A percentile compares a stretch with the other conserved stretches of the same genome.
Conservation (phyloP, 2,113 vertebrate species). For the Edolisoma coerulescens region DNA sequence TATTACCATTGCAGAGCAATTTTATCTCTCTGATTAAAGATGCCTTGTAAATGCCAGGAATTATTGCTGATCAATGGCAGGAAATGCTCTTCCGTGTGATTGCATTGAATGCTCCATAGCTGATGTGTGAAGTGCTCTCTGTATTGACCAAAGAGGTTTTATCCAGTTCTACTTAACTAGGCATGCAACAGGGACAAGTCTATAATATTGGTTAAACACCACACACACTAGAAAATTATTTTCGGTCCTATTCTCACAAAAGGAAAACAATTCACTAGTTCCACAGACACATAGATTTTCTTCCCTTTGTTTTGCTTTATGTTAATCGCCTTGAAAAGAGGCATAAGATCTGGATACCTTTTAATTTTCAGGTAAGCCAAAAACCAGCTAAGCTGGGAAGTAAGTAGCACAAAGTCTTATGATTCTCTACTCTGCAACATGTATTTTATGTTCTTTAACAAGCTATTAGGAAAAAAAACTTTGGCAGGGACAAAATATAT, state of each 20-base stretch:
- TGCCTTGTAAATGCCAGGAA: neutral
- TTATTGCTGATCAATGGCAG: neutral
- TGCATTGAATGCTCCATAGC: neutral
- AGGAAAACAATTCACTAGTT: neutral
- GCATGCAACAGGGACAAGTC: neutral
- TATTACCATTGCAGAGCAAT: neutral
- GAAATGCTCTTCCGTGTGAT: neutral
- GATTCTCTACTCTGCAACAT: neutral
- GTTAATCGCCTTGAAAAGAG: neutral
- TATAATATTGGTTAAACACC: neutral
- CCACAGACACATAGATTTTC: neutral
- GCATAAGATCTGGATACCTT: neutral
- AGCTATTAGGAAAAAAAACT: neutral
- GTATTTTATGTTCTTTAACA: neutral
- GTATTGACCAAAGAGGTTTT: neutral
- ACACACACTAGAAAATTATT: neutral
- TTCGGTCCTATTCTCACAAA: neutral
- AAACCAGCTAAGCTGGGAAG: neutral
- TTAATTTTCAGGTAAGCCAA: neutral
- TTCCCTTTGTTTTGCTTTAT: neutral
- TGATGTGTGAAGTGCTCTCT: neutral
- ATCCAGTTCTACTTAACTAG: neutral
- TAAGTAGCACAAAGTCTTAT: neutral
- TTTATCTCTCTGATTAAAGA: neutral
- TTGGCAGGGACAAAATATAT: neutral